Conservation (phyloP, 30 jellyfish, hydroid and myxozoan genomes). For the Cassiopea andromeda region DNA sequence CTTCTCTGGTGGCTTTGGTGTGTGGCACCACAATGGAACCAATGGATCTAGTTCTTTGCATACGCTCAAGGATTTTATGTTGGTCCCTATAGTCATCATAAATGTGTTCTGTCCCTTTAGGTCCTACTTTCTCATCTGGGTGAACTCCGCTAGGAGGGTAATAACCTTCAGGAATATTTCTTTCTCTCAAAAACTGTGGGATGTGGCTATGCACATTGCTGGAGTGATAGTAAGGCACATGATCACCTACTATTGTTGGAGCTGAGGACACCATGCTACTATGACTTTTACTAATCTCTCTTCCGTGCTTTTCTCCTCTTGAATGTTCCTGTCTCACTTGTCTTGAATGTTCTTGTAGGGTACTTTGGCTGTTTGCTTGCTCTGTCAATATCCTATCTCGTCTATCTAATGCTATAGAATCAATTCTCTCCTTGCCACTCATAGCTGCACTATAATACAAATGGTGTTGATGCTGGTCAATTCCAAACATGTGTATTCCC, state of each 20-base stretch:
- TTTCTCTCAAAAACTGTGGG: constrained; percentile 18
- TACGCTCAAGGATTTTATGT: not conserved
- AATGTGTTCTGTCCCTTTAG: not conserved
- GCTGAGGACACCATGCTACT: constrained; percentile 1
- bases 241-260: constrained; percentile 10
- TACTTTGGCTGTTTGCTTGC: constrained; percentile 3
- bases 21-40: not conserved
- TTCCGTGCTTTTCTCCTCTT: not conserved
- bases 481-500: not conserved
- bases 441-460: not conserved
- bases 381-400: constrained; percentile 17
- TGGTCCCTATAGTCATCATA: not conserved
- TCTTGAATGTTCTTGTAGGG: constrained; percentile 1
- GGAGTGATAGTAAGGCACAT: constrained; percentile 10
- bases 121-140: not conserved
- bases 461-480: constrained; percentile 15
- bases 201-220: not conserved
- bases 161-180: constrained; percentile 10
- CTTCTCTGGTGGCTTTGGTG: not conserved
- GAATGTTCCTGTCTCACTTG: not conserved
- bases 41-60: not conserved
- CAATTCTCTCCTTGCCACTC: constrained; percentile 17
- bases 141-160: constrained; percentile 6
- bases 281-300: not conserved
- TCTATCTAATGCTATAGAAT: constrained; percentile 6